These are phyloP conservation scores for Leptobrachium ailaonicum DNA, from an alignment of 2,113 vertebrate genomes.

Conservation along the genomic window DNA sequence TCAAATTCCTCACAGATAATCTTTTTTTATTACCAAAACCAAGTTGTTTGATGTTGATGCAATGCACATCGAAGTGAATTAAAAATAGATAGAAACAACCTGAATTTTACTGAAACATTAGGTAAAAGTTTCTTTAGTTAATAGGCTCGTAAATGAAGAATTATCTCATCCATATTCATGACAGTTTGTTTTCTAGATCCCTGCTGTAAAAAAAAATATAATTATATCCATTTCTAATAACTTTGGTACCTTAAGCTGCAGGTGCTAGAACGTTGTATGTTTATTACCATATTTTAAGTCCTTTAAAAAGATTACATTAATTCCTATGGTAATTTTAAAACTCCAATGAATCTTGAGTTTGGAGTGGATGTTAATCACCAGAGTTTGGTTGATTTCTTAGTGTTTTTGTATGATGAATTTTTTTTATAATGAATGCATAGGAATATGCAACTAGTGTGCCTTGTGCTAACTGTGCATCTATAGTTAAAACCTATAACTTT, in stretches of 20 bases:
- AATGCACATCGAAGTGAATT: neutral
- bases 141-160: conserved; percentile 63
- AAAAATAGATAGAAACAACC: conserved; percentile 1
- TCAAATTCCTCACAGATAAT: conserved; percentile 11
- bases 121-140: conserved; percentile 51
- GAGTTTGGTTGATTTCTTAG: conserved; percentile 66
- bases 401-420: neutral
- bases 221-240: conserved; percentile 79
- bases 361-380: conserved; percentile 79
- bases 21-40: conserved; percentile 1
- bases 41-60: neutral
- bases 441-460: no score
- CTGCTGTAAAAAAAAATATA: conserved; percentile 77
- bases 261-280: conserved; percentile 80
- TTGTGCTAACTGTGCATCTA: no score
- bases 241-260: conserved; percentile 77
- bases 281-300: conserved; percentile 84
- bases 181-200: conserved; percentile 65
- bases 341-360: conserved; percentile 74
- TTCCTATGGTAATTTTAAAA: conserved; percentile 78
- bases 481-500: no score
- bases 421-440: no score
- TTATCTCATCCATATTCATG: conserved; percentile 69
- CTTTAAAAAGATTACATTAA: conserved; percentile 81
- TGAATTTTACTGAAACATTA: conserved; percentile 50